Evolutionary conservation across 2,888 invertebrate genomes (phyloP), one percentile per base, ranked within the genome.

Genomic region (Tenthredo mesomela): DNA sequence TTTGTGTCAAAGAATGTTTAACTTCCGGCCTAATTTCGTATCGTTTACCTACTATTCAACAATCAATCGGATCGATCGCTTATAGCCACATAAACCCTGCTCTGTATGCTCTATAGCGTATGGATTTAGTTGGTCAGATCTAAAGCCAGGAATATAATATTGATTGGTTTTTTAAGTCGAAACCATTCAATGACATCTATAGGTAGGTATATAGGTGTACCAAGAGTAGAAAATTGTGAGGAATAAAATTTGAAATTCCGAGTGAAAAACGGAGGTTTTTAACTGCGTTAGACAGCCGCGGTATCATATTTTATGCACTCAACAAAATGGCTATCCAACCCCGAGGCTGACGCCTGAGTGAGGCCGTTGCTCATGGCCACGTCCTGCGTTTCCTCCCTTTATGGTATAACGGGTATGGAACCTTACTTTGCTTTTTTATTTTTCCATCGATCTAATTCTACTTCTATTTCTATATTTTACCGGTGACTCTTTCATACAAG

Each of bases 221-320:
- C 40, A 43, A 54, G 21, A 77, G 50, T 33, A 18, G 33, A 33
- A 50, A 54, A 77, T 54, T 54, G 40, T 37, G 40, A 54, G 54
- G 54, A 54, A 77, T 25, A 50, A 61, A 61, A 61, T 80, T 80
- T 80, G 80, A 80, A 61, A 58, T 61, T 37, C 61, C n/a, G 5
- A 61, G 61, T 61, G 80, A 80, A 80, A 61, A 80, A 61, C 40
- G 80, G 80, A 61, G 40, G 37, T 61, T 80, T 88, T 88, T 87
- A 88, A 89, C 87, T 87, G 87, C 88, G 85, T 86, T 85, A 87
- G 88, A 88, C 89, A 87, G 87, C 87, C 86, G 85, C 86, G 87
- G 85, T 87, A 87, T 88, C 88, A 88, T 88, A 88, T 88, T 88
- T 87, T 88, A 88, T 89, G 87, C 87, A 88, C 88, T 88, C 86